Conservation (phyloP, 2,113 vertebrate species). For the Tragelaphus scriptus region DNA sequence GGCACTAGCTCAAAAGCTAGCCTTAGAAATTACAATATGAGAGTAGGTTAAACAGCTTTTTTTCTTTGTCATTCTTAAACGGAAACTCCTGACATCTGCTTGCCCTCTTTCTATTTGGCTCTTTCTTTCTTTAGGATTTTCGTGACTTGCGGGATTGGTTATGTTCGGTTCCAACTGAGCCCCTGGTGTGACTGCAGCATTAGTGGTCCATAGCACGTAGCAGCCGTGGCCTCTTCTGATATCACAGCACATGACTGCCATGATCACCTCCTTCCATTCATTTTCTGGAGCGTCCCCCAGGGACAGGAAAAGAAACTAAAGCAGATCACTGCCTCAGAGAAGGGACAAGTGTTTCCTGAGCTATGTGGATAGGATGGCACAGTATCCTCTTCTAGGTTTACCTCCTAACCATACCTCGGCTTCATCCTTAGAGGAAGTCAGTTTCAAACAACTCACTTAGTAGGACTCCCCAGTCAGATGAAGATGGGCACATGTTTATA, state of each 20-base stretch:
- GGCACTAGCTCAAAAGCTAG: neutral
- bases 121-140: conserved; percentile 1
- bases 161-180: neutral
- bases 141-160: neutral
- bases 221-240: neutral
- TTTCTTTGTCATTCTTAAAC: neutral
- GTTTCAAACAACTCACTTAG: neutral
- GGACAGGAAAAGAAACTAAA: neutral
- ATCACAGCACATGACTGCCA: neutral
- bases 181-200: neutral
- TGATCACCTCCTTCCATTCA: conserved; percentile 36
- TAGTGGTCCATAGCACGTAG: neutral
- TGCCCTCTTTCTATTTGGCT: neutral
- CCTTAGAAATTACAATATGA: neutral
- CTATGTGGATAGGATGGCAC: neutral
- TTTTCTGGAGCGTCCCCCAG: conserved; percentile 10
- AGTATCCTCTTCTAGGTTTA: neutral
- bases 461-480: neutral
- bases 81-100: neutral
- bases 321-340: neutral
- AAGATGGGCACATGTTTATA: neutral
- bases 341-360: conserved; percentile 19
- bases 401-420: neutral
- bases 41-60: neutral
- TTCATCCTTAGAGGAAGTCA: neutral